Evolutionary conservation across 2,113 vertebrate species (phyloP).

Genomic region (Chloroceryle aenea): DNA sequence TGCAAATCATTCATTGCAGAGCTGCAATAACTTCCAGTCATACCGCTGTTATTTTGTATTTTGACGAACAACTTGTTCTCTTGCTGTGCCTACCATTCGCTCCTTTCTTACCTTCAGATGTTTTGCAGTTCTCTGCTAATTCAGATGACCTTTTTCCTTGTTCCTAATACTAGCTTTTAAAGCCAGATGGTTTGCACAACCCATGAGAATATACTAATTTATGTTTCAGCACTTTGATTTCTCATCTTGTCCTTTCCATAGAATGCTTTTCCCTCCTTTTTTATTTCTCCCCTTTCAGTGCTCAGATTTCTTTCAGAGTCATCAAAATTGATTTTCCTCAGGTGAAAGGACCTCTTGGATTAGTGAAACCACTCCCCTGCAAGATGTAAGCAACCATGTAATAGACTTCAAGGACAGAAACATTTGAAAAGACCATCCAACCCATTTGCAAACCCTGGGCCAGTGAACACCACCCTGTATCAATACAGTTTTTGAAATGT

Average conservation of each 20-base stretch:
- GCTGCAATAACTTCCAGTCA: not conserved
- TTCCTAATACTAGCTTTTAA: conserved; percentile 26
- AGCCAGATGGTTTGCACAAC: conserved; percentile 53
- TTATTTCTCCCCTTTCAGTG: not conserved
- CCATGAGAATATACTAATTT: conserved; percentile 70
- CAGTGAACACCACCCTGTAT: not conserved
- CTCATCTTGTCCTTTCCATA: conserved; percentile 51
- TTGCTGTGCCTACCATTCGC: conserved; percentile 31
- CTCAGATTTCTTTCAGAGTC: not conserved
- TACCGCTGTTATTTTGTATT: conserved; percentile 3
- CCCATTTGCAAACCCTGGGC: not conserved
- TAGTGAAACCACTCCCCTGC: not conserved
- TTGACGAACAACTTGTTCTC: conserved; percentile 50
- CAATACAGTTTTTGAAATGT: not conserved
- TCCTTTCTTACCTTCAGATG: conserved; percentile 52
- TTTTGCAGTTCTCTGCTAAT: conserved; percentile 60
- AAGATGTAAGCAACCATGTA: not conserved
- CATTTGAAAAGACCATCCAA: not conserved
- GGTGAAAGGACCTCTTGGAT: not conserved
- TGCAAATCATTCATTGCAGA: conserved; percentile 20
- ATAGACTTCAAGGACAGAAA: not conserved
- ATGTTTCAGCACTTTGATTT: conserved; percentile 63
- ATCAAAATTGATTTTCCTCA: conserved; percentile 21
- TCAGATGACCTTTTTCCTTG: conserved; percentile 51
- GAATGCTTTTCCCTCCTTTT: conserved; percentile 38